Percentiles rank a stretch among this genome's conserved stretches.
These are phyloP conservation scores for Benthosema pterotum DNA, from an alignment of 2,797 vertebrate genomes.

Conservation along the genomic window DNA sequence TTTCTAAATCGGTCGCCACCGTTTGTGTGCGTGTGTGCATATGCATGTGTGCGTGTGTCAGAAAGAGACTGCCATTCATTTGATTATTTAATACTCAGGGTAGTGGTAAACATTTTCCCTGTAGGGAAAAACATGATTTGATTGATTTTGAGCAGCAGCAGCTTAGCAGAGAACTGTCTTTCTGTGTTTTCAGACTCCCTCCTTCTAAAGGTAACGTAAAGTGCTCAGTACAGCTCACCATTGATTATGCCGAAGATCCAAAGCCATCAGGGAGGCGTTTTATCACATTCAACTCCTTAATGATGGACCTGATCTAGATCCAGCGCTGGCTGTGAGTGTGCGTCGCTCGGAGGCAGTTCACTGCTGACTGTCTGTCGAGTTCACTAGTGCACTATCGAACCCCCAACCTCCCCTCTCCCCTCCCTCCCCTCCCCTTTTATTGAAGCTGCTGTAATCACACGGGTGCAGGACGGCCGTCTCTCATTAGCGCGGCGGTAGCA, in stretches of 20 bases:
- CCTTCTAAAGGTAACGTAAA: conserved; percentile 42
- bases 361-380: conserved; percentile 12
- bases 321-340: conserved; percentile 46
- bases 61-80: conserved; percentile 34
- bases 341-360: conserved; percentile 54
- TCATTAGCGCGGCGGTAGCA: conserved; percentile 72
- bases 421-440: conserved; percentile 58
- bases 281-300: conserved; percentile 54
- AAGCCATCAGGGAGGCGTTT: conserved; percentile 53
- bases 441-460: conserved; percentile 72
- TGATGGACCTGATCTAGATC: conserved; percentile 62
- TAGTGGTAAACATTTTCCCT: conserved; percentile 46
- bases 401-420: too few species aligned
- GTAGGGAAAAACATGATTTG: conserved; percentile 15
- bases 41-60: too few species aligned
- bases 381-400: conserved; percentile 18
- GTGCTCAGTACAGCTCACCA: too few species aligned
- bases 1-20: too few species aligned
- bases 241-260: conserved; percentile 53
- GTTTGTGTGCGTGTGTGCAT: too few species aligned
- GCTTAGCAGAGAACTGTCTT: conserved; percentile 38
- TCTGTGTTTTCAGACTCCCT: conserved; percentile 39
- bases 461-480: conserved; percentile 64
- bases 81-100: conserved; percentile 13
- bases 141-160: conserved; percentile 41